These are phyloP conservation scores for Diabrotica undecimpunctata DNA, from an alignment of 1,140 invertebrate genomes.

Conservation along the genomic window DNA sequence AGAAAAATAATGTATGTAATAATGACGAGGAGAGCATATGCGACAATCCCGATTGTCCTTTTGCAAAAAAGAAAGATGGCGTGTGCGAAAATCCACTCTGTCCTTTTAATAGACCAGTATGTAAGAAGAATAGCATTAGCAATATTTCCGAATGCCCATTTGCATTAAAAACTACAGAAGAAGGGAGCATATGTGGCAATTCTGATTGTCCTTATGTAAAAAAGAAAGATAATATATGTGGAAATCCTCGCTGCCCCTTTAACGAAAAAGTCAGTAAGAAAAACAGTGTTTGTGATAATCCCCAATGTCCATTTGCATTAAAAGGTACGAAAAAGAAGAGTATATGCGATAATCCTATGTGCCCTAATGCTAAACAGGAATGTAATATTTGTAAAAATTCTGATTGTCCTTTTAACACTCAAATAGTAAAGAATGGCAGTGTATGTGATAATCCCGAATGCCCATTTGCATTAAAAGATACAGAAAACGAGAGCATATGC, in stretches of 20 bases:
- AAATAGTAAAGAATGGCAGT: neutral
- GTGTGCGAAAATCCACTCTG: neutral
- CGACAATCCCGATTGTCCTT: conserved; percentile 31
- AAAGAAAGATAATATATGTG: neutral
- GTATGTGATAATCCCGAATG: conserved; percentile 35
- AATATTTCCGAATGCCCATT: conserved; percentile 31
- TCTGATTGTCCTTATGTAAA: conserved; percentile 31
- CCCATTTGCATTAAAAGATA: conserved; percentile 27
- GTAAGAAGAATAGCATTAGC: conserved; percentile 12
- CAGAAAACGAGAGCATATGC: conserved; percentile 19
- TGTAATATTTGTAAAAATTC: conserved; percentile 28
- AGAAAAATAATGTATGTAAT: neutral
- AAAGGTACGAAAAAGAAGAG: neutral
- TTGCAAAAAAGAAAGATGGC: neutral
- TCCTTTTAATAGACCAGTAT: neutral
- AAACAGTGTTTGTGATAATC: conserved; percentile 27
- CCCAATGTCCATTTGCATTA: conserved; percentile 30
- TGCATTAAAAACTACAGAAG: neutral
- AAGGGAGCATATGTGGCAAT: conserved; percentile 24
- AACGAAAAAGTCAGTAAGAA: neutral
- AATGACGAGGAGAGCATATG: conserved; percentile 16
- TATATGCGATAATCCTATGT: conserved; percentile 30
- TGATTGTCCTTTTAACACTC: conserved; percentile 26
- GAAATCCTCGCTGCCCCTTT: neutral
- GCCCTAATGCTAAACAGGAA: conserved; percentile 19